A percentile compares a stretch with the other conserved stretches of the same genome.
phyloP scores from a whole-genome alignment of 2,797 vertebrate species.

The Oreochromis grahami region DNA sequence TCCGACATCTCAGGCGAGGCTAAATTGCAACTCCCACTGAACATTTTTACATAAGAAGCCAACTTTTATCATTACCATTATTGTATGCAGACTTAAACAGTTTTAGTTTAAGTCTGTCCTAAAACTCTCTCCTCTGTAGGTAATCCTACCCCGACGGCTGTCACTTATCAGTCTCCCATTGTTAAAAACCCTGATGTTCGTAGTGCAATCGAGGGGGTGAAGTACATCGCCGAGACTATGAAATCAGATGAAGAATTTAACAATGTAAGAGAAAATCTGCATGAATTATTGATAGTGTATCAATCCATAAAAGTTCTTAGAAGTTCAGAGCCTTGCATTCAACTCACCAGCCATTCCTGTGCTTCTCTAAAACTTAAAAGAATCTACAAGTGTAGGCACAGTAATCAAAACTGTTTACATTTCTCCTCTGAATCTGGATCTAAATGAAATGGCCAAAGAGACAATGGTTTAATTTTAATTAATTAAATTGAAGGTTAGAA shows the following conservation, averaged over 20 bases:
- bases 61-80: background rate
- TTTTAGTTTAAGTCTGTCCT: background rate
- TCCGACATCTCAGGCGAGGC: slow-evolving; percentile 86
- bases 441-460: background rate
- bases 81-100: background rate
- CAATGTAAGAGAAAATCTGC: slow-evolving; percentile 75
- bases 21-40: background rate
- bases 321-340: background rate
- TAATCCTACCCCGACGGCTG: slow-evolving; percentile 78
- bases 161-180: slow-evolving; percentile 87
- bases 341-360: background rate
- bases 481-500: background rate
- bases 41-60: background rate
- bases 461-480: background rate
- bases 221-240: slow-evolving; percentile 96
- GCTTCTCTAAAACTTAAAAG: background rate
- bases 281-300: background rate
- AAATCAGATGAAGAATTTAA: slow-evolving; percentile 91
- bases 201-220: slow-evolving; percentile 93
- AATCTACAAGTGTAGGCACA: background rate
- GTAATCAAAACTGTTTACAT: background rate
- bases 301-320: background rate
- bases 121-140: slow-evolving; percentile 52
- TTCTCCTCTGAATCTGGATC: background rate
- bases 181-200: slow-evolving; percentile 91